Conservation (phyloP, 1,140 invertebrate species). For the Drosophila bocki region DNA sequence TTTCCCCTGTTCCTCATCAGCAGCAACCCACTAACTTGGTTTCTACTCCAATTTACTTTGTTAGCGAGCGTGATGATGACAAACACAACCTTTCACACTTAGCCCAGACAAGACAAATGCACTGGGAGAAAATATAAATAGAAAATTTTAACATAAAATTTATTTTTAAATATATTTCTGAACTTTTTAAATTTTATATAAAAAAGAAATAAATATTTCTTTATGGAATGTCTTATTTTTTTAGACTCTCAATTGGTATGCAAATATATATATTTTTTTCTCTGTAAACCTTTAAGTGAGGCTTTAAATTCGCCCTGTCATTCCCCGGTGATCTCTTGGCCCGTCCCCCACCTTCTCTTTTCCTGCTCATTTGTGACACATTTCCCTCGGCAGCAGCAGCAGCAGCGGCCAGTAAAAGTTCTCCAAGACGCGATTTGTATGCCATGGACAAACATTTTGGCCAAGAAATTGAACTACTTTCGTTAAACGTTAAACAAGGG, state of each 20-base stretch:
- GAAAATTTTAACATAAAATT: not conserved
- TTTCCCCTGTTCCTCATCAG: conserved; percentile 32
- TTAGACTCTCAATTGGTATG: not conserved
- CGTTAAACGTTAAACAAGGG: conserved; percentile 29
- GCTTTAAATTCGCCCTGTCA: conserved; percentile 69
- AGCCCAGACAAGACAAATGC: conserved; percentile 20
- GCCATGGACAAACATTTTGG: conserved; percentile 67
- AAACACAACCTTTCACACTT: conserved; percentile 75
- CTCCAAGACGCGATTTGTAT: conserved; percentile 66
- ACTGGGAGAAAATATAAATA: conserved; percentile 7
- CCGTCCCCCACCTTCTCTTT: conserved; percentile 14
- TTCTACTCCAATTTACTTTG: conserved; percentile 42
- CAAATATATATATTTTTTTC: not conserved
- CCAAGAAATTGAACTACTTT: conserved; percentile 75
- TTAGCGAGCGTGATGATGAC: conserved; percentile 58
- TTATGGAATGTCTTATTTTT: no score
- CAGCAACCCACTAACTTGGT: conserved; percentile 47
- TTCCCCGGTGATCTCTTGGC: conserved; percentile 58
- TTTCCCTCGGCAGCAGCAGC: conserved; percentile 40
- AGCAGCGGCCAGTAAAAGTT: conserved; percentile 55
- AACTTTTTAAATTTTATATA: no score
- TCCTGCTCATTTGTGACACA: conserved; percentile 63
- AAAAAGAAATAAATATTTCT: no score
- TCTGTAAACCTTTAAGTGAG: conserved; percentile 14
- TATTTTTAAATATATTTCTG: not conserved